phyloP scores from a whole-genome alignment of 2,797 vertebrate genomes.

The Pelodytes ibericus region DNA sequence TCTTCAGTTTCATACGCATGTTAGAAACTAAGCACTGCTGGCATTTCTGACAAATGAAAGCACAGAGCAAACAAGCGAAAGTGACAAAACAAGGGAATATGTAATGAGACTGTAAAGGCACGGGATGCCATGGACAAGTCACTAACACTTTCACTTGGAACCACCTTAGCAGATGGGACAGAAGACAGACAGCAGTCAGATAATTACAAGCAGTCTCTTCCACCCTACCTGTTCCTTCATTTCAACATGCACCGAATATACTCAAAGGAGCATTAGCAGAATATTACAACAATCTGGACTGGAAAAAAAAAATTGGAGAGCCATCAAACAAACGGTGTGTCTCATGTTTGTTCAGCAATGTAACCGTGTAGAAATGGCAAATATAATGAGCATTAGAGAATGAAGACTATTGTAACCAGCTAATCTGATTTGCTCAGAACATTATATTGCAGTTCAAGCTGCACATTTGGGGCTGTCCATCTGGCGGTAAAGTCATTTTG shows the following conservation, averaged over 20 bases:
- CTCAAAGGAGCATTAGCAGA: background rate
- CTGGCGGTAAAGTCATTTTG: too few relatives aligned
- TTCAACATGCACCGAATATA: background rate
- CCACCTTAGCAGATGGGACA: slow-evolving; percentile 49
- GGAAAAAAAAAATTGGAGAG: background rate
- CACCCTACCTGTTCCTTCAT: slow-evolving; percentile 20
- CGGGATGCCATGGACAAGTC: slow-evolving; percentile 52
- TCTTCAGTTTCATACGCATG: slow-evolving; percentile 31
- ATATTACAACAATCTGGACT: background rate
- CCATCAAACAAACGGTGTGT: too few relatives aligned
- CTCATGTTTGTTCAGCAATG: too few relatives aligned
- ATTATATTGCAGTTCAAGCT: too few relatives aligned
- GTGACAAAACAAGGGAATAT: slow-evolving; percentile 54
- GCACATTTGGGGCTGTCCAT: too few relatives aligned
- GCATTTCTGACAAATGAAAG: slow-evolving; percentile 54
- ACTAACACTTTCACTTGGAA: slow-evolving; percentile 37
- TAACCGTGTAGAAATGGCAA: too few relatives aligned
- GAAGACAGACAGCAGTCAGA: slow-evolving; percentile 47
- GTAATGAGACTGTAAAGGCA: slow-evolving; percentile 50
- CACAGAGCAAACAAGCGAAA: slow-evolving; percentile 41
- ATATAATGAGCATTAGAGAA: too few relatives aligned
- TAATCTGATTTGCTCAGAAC: too few relatives aligned
- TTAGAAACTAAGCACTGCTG: slow-evolving; percentile 47
- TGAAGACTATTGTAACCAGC: too few relatives aligned
- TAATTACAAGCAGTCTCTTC: slow-evolving; percentile 49